Evolutionary conservation across 2,113 vertebrate species (phyloP).

Genomic region (Chaenocephalus aceratus): DNA sequence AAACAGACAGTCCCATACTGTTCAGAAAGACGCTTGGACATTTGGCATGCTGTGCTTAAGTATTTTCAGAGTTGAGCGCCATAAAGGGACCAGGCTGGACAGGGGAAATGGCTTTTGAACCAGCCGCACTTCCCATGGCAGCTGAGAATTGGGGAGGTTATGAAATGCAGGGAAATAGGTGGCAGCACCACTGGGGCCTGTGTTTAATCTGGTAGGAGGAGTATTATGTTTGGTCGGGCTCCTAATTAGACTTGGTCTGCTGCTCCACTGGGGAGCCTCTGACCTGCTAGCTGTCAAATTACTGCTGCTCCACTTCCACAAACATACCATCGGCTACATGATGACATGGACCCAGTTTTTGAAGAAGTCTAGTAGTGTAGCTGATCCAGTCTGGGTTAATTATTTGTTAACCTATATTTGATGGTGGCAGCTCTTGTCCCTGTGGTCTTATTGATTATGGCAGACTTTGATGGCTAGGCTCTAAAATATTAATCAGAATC

Average conservation of each 20-base stretch:
- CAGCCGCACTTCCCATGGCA: conserved; percentile 64
- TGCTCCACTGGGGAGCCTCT: conserved; percentile 76
- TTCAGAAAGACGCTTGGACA: conserved; percentile 67
- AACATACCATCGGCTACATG: conserved; percentile 55
- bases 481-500: conserved; percentile 24
- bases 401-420: conserved; percentile 58
- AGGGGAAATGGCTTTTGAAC: conserved; percentile 75
- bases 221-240: conserved; percentile 82
- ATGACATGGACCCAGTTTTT: conserved; percentile 61
- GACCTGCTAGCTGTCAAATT: conserved; percentile 77
- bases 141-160: conserved; percentile 47
- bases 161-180: conserved; percentile 37
- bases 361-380: conserved; percentile 52
- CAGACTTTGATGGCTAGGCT: neutral
- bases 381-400: conserved; percentile 40
- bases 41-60: conserved; percentile 72
- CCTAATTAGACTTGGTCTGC: conserved; percentile 75
- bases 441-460: conserved; percentile 33
- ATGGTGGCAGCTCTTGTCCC: conserved; percentile 29
- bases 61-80: conserved; percentile 67
- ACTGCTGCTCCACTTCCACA: conserved; percentile 78
- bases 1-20: conserved; percentile 67
- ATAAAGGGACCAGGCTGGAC: conserved; percentile 74
- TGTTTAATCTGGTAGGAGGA: conserved; percentile 82
- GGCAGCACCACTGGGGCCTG: conserved; percentile 38